A percentile compares a stretch with the other conserved stretches of the same genome.
Conservation (phyloP, 2,113 vertebrate species). For the Lycocorax pyrrhopterus region DNA sequence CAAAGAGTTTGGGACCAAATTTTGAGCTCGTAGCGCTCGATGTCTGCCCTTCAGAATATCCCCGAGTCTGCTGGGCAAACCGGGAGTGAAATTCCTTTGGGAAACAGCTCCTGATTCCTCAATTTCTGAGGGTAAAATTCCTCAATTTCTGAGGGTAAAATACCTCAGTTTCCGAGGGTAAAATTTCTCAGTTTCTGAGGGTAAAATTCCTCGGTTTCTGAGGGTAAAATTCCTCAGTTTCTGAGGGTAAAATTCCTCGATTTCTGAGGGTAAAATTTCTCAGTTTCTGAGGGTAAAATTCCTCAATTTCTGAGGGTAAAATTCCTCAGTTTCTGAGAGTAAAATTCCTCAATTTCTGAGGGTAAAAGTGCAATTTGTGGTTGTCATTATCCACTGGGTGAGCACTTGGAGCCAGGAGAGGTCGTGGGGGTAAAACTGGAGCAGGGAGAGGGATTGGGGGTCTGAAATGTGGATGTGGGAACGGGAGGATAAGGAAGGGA, state of each 20-base stretch:
- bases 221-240: too few relatives aligned
- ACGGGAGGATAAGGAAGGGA: background rate
- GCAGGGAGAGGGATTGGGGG: background rate
- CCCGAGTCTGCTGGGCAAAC: rapidly evolving
- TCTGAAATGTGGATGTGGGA: background rate
- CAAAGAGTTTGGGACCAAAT: background rate
- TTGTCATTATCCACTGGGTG: background rate
- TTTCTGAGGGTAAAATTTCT: too few relatives aligned
- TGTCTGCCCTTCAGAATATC: background rate
- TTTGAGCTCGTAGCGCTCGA: background rate
- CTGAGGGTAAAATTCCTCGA: too few relatives aligned
- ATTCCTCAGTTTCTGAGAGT: too few relatives aligned
- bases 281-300: too few relatives aligned
- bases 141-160: too few relatives aligned
- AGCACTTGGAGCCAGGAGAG: background rate
- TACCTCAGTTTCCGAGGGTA: too few relatives aligned
- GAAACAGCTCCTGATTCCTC: background rate
- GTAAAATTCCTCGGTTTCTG: too few relatives aligned
- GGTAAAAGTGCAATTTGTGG: background rate
- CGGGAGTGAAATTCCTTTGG: background rate
- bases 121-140: too few relatives aligned
- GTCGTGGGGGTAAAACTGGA: background rate
- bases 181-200: too few relatives aligned
- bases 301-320: too few relatives aligned
- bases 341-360: too few relatives aligned